phyloP scores from a whole-genome alignment of 1,140 invertebrate species.

The Bombus cullumanus region DNA sequence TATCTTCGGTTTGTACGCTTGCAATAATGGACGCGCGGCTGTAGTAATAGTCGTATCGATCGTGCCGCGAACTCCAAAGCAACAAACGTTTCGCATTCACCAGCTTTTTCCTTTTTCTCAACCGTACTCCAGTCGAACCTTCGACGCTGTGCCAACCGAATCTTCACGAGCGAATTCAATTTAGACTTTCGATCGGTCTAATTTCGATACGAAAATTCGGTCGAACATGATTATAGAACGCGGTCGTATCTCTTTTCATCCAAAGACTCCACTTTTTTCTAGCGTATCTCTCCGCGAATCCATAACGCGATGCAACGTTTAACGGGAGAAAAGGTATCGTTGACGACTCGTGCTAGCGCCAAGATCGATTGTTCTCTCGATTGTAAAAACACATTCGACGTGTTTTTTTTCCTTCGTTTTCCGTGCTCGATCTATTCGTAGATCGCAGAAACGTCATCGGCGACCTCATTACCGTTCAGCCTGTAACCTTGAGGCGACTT shows the following conservation, averaged over 20 bases:
- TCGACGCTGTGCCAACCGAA: neutral
- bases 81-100: slow-evolving; percentile 17
- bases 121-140: too few species aligned
- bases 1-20: slow-evolving; percentile 33
- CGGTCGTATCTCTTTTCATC: neutral
- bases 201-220: neutral
- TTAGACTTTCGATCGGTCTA: neutral
- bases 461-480: slow-evolving; percentile 27
- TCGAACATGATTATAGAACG: neutral
- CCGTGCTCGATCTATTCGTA: neutral
- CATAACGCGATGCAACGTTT: neutral
- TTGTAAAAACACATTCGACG: neutral
- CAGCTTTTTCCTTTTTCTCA: neutral
- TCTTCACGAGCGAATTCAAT: neutral
- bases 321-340: neutral
- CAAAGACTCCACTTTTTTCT: neutral
- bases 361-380: neutral
- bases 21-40: slow-evolving; percentile 27
- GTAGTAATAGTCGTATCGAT: slow-evolving; percentile 53
- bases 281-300: neutral
- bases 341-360: neutral
- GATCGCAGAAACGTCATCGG: slow-evolving; percentile 35
- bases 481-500: slow-evolving; percentile 23
- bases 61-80: slow-evolving; percentile 9
- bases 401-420: neutral